phyloP scores from a whole-genome alignment of 2,888 invertebrate genomes.

The Chloromyia formosa region DNA sequence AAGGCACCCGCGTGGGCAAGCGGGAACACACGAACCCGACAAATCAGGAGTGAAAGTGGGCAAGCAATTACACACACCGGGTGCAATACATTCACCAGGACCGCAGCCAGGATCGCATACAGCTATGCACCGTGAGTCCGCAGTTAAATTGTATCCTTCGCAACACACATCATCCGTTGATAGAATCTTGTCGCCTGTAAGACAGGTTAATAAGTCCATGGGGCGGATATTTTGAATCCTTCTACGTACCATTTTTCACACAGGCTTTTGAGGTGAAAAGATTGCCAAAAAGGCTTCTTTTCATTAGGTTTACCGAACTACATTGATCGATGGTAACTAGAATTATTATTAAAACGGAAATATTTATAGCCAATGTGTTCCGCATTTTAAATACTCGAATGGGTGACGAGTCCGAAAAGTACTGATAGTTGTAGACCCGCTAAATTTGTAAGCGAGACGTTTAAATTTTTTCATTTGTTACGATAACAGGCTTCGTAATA shows the following conservation, averaged over 20 bases:
- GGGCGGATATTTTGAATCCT: not conserved
- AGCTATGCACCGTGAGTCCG: constrained; percentile 35
- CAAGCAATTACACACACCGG: constrained; percentile 56
- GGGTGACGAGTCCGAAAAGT: too few species aligned
- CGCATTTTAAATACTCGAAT: too few species aligned
- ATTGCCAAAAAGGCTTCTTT: constrained; percentile 15
- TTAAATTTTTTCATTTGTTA: too few species aligned
- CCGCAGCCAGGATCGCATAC: constrained; percentile 47
- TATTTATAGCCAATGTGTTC: too few species aligned
- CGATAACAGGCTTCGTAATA: too few species aligned
- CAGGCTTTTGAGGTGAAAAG: not conserved
- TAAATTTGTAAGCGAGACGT: too few species aligned
- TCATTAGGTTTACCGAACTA: not conserved
- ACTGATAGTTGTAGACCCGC: too few species aligned
- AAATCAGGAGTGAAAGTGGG: constrained; percentile 51
- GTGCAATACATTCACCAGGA: constrained; percentile 56
- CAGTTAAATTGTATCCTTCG: constrained; percentile 11
- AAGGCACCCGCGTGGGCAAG: constrained; percentile 71
- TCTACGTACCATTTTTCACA: not conserved
- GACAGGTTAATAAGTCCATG: not conserved
- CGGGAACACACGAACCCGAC: constrained; percentile 66
- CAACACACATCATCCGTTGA: not conserved
- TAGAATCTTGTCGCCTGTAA: not conserved
- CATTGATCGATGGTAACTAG: too few species aligned
- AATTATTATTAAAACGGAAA: too few species aligned